Conservation (phyloP, 2,888 invertebrate species). For the Boloria selene region DNA sequence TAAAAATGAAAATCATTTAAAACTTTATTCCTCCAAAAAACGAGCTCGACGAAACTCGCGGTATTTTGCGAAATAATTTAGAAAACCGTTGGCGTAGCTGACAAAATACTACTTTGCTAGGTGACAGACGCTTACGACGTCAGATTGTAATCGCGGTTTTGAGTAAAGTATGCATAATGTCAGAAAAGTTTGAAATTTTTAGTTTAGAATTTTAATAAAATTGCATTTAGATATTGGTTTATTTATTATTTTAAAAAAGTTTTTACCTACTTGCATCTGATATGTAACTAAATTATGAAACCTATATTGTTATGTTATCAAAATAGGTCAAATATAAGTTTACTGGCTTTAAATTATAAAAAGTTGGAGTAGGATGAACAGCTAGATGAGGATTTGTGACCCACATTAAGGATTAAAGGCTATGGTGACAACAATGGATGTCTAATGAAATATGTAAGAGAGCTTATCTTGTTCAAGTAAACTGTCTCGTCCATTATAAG, state of each 20-base stretch:
- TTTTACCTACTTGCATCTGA: too few relatives aligned
- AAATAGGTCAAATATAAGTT: not conserved
- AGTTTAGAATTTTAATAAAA: not conserved
- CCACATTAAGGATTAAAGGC: slow-evolving; percentile 13
- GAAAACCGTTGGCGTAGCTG: not conserved
- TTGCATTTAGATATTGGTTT: too few relatives aligned
- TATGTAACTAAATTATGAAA: too few relatives aligned
- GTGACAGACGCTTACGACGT: too few relatives aligned
- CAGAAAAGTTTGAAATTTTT: not conserved
- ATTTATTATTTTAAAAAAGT: too few relatives aligned
- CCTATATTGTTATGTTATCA: too few relatives aligned
- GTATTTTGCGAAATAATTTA: slow-evolving; percentile 10
- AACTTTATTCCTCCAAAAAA: not conserved
- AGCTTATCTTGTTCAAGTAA: slow-evolving; percentile 6
- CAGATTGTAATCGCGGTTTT: not conserved
- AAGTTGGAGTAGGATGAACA: not conserved
- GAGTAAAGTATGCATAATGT: not conserved
- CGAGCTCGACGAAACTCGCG: not conserved
- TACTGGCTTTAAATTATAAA: not conserved
- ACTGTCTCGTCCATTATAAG: not conserved
- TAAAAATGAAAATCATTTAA: slow-evolving; percentile 8
- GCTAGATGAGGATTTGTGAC: not conserved
- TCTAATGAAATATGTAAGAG: slow-evolving; percentile 6
- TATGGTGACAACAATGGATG: slow-evolving; percentile 14
- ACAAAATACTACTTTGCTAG: not conserved